Percentiles rank a stretch among this genome's conserved stretches.
These are phyloP conservation scores for Mimachlamys varia DNA, from an alignment of 2,888 invertebrate species.

Conservation along the genomic window DNA sequence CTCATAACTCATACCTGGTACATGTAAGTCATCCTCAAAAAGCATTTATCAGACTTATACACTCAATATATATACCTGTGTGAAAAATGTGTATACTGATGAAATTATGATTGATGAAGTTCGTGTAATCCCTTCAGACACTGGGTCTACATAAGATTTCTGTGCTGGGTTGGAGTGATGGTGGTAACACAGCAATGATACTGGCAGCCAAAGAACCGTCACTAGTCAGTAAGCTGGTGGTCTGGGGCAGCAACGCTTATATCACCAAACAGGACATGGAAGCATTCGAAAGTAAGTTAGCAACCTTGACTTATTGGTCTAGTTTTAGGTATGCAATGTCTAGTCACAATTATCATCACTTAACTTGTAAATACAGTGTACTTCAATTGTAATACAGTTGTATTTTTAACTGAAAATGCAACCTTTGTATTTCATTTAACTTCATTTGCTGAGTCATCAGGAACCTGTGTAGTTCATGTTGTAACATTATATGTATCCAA, in stretches of 20 bases:
- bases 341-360: too few species aligned
- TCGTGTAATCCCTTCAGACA: conserved; percentile 79
- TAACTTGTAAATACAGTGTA: too few species aligned
- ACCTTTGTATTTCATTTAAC: too few species aligned
- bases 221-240: conserved; percentile 87
- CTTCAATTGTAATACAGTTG: too few species aligned
- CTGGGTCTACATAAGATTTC: conserved; percentile 87
- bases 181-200: conserved; percentile 90
- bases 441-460: too few species aligned
- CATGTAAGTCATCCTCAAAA: too few species aligned
- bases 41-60: too few species aligned
- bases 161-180: conserved; percentile 94
- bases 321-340: neutral
- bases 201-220: conserved; percentile 89
- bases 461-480: too few species aligned
- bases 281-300: conserved; percentile 85
- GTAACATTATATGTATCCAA: too few species aligned
- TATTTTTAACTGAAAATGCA: too few species aligned
- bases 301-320: neutral
- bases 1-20: too few species aligned
- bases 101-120: neutral
- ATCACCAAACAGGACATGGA: conserved; percentile 87
- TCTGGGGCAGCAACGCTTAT: conserved; percentile 91
- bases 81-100: neutral
- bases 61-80: too few species aligned